Base-by-base conservation (phyloP, 2,113 vertebrate genomes). In the Verasper variegatus region DNA sequence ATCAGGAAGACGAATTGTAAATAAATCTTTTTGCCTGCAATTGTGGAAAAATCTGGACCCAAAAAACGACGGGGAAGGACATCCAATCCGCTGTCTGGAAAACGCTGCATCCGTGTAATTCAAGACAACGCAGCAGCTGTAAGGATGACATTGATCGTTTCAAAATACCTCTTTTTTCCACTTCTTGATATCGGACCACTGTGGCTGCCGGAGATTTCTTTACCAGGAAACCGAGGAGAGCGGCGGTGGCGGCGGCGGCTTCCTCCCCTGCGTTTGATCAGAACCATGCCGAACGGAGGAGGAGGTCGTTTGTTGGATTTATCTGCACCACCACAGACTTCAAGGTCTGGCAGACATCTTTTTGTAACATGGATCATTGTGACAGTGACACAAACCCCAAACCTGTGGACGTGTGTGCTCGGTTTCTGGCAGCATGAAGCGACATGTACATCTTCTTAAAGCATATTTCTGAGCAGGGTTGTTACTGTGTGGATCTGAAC, bases 111-210 rank as follows among this genome's bases (percentile, higher is more conserved):
- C 82, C 62, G 84, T 85, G 93, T 90, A 93, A 94, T 89, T 90
- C 78, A 89, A 94, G 88, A 92, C 87, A 59, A 65, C 62, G 8
- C 78, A 27, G 88, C 93, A 94, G 91, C 92, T 94, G 92, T 83
- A 90, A 81, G 84, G 86, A 84, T 82, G 83, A 91, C 86, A 89
- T 74, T 74, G 86, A 89, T 90, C 80, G 65, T 85, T 89, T 90
- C 56, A 8, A 87, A 91, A 92, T 87, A 82, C 86, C 73, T 58
- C 71, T 90, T 89, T 90, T 31, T 91, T 85, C 83, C 85, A 83
- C 81, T 83, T 84, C 87, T 82, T 74, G 20, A 83, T 83, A 88
- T 86, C 76, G 57, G 77, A 71, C 69, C n/a, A 24, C 61, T 54
- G 68, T 52, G 52, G 67, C 73, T 72, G 83, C 62, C 0, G 60